phyloP scores from a whole-genome alignment of 2,797 vertebrate genomes.

The Staurois parvus region DNA sequence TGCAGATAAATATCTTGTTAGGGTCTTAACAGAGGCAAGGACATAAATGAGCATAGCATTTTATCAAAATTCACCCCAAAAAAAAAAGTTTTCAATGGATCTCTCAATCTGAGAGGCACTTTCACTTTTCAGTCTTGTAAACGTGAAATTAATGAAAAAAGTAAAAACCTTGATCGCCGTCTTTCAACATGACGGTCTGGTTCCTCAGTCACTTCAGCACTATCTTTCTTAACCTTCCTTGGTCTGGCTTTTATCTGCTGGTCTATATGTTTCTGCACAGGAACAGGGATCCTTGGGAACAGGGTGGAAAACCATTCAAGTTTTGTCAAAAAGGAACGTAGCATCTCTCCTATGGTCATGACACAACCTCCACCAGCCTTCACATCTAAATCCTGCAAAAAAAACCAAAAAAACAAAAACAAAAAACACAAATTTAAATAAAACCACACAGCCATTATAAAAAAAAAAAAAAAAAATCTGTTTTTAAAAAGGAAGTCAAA shows the following conservation, averaged over 20 bases:
- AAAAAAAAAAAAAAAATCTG: too few relatives aligned
- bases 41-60: too few relatives aligned
- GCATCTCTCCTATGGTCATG: constrained; percentile 98
- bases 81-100: too few relatives aligned
- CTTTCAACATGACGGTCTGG: constrained; percentile 86
- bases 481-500: too few relatives aligned
- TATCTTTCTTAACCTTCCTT: constrained; percentile 90
- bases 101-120: too few relatives aligned
- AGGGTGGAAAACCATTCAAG: constrained; percentile 99
- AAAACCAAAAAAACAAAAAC: neutral
- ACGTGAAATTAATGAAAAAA: neutral
- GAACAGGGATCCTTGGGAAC: constrained; percentile 97
- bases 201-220: constrained; percentile 81
- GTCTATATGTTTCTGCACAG: constrained; percentile 97
- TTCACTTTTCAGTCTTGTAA: neutral
- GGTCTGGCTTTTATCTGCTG: constrained; percentile 95
- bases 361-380: constrained; percentile 97
- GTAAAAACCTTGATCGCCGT: constrained; percentile 86
- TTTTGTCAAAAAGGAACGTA: constrained; percentile 97
- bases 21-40: too few relatives aligned
- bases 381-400: constrained; percentile 96
- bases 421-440: constrained; percentile 49
- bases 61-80: too few relatives aligned
- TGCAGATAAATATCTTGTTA: too few relatives aligned
- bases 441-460: too few relatives aligned